A percentile compares a stretch with the other conserved stretches of the same genome.
phyloP scores from a whole-genome alignment of 2,888 invertebrate genomes.

The Andrena hattorfiana region DNA sequence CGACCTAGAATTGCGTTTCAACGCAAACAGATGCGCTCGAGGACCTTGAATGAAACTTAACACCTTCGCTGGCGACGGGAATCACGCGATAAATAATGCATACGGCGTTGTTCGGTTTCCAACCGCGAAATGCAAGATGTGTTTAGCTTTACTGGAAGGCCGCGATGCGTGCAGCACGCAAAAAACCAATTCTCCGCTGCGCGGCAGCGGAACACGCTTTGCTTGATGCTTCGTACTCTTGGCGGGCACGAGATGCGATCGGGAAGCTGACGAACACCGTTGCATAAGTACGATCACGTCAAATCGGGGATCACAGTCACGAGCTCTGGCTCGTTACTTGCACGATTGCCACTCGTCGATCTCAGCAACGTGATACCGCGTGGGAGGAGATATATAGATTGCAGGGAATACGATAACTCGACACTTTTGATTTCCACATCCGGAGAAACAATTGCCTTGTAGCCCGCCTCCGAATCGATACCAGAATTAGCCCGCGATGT shows the following conservation, averaged over 20 bases:
- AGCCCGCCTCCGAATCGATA: too few relatives aligned
- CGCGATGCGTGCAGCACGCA: slow-evolving; percentile 9
- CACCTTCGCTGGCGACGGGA: slow-evolving; percentile 35
- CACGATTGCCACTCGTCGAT: slow-evolving; percentile 4
- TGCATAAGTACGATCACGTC: slow-evolving; percentile 32
- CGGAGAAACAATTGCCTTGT: background rate
- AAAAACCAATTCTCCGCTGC: slow-evolving; percentile 29
- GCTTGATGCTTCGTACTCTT: slow-evolving; percentile 17
- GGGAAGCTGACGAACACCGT: slow-evolving; percentile 21
- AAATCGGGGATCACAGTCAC: slow-evolving; percentile 8
- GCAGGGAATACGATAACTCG: background rate
- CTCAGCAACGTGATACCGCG: background rate
- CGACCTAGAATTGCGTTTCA: background rate
- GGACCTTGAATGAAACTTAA: slow-evolving; percentile 41
- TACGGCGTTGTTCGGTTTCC: slow-evolving; percentile 30
- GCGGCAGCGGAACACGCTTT: slow-evolving; percentile 17
- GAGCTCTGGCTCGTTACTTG: background rate
- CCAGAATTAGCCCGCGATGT: background rate
- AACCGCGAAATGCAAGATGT: slow-evolving; percentile 22
- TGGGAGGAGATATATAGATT: background rate
- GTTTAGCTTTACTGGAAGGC: slow-evolving; percentile 6
- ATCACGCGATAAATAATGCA: slow-evolving; percentile 52
- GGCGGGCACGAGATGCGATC: slow-evolving; percentile 4
- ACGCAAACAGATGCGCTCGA: background rate
- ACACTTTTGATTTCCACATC: background rate